Conservation (phyloP, 2,797 vertebrate species). For the Stomatorhinus walkeri region DNA sequence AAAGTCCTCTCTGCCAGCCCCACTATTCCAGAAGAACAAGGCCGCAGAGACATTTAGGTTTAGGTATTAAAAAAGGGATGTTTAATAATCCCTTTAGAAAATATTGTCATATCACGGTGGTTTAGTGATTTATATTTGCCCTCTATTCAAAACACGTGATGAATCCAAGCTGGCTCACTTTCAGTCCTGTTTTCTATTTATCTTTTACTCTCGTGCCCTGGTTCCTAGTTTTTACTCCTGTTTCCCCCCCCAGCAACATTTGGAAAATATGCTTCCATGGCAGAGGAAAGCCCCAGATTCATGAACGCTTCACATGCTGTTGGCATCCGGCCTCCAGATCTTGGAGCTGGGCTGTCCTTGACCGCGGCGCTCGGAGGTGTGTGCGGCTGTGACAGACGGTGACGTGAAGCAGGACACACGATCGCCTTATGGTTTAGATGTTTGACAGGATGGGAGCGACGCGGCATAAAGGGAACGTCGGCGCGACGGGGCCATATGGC, state of each 20-base stretch:
- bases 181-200: background rate
- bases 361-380: too few species aligned
- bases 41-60: background rate
- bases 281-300: background rate
- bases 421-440: background rate
- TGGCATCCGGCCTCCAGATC: background rate
- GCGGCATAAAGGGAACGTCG: background rate
- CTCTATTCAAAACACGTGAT: background rate
- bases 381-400: background rate
- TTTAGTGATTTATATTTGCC: background rate
- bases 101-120: background rate
- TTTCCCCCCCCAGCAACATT: background rate
- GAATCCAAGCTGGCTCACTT: background rate
- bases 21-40: background rate
- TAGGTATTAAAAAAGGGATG: background rate
- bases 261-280: background rate
- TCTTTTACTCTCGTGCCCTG: background rate
- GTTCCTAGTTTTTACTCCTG: background rate
- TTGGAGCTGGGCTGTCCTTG: background rate
- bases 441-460: background rate
- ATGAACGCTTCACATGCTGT: background rate
- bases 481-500: background rate
- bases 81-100: constrained; percentile 5
- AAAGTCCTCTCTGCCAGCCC: background rate
- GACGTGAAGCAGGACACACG: background rate